These are phyloP conservation scores for Diarsia rubi DNA, from an alignment of 2,888 invertebrate species.

Conservation along the genomic window DNA sequence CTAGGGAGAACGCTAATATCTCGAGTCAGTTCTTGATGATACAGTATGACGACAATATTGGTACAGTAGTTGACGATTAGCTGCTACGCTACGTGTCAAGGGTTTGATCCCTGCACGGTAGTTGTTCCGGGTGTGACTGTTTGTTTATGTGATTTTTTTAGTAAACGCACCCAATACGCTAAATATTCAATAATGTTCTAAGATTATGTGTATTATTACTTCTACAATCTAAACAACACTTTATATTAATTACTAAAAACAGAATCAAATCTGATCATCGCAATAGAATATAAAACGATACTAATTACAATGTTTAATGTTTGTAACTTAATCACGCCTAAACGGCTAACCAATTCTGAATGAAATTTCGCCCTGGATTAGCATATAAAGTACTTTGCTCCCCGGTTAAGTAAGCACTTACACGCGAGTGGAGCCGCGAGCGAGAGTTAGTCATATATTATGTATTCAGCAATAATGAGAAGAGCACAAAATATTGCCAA, in stretches of 20 bases:
- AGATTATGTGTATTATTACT: neutral
- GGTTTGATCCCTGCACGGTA: neutral
- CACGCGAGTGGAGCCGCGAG: constrained; percentile 1
- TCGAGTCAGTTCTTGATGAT: neutral
- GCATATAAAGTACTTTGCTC: constrained; percentile 39
- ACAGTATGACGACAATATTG: neutral
- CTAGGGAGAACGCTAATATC: neutral
- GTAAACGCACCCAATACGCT: neutral
- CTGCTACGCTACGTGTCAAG: neutral
- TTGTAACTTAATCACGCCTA: constrained; percentile 19
- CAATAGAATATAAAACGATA: neutral
- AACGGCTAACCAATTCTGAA: constrained; percentile 17
- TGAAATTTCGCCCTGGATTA: constrained; percentile 35
- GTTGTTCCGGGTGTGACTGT: neutral
- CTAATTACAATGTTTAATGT: constrained; percentile 13
- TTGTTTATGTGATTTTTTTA: neutral
- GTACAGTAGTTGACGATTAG: neutral
- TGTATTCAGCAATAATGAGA: constrained; percentile 35
- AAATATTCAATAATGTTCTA: neutral
- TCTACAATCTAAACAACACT: neutral
- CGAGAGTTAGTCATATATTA: constrained; percentile 31
- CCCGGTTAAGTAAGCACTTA: constrained; percentile 27
- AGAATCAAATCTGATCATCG: neutral
- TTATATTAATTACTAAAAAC: neutral
- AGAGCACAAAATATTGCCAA: constrained; percentile 31